These are phyloP conservation scores for Ranitomeya variabilis DNA, from an alignment of 2,113 vertebrate species.

Conservation along the genomic window DNA sequence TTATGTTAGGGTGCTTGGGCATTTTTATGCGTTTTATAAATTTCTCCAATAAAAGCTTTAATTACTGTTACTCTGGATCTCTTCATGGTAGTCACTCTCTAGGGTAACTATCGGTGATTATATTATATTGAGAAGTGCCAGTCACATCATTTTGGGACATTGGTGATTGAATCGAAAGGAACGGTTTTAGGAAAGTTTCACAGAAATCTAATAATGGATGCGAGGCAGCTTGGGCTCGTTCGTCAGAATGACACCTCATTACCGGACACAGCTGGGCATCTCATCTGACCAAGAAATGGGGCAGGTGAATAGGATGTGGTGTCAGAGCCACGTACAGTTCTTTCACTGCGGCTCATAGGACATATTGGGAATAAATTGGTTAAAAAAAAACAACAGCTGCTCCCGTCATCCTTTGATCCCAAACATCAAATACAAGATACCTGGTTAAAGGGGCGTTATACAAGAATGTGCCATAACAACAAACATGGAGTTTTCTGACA, in stretches of 20 bases:
- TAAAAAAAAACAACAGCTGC: neutral
- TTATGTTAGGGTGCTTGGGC: too few species aligned
- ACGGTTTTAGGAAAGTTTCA: neutral
- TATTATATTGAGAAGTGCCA: too few species aligned
- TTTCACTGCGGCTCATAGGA: neutral
- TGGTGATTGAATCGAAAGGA: too few species aligned
- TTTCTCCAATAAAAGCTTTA: too few species aligned
- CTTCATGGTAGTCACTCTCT: too few species aligned
- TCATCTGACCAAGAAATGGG: constrained; percentile 26
- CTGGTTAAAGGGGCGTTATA: neutral
- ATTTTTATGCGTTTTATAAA: too few species aligned
- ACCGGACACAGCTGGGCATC: constrained; percentile 38
- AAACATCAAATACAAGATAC: neutral
- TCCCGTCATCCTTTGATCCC: neutral
- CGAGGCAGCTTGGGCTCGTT: neutral
- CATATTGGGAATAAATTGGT: neutral
- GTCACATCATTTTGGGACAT: too few species aligned
- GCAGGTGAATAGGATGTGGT: constrained; percentile 19
- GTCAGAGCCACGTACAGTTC: constrained; percentile 16
- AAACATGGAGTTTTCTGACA: too few species aligned
- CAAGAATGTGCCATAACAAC: too few species aligned
- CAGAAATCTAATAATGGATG: constrained; percentile 3
- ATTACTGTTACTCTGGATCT: too few species aligned
- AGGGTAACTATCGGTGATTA: too few species aligned
- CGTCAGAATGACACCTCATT: constrained; percentile 38